Base-by-base conservation (phyloP, 2,113 vertebrate genomes). In the Trinectes maculatus region DNA sequence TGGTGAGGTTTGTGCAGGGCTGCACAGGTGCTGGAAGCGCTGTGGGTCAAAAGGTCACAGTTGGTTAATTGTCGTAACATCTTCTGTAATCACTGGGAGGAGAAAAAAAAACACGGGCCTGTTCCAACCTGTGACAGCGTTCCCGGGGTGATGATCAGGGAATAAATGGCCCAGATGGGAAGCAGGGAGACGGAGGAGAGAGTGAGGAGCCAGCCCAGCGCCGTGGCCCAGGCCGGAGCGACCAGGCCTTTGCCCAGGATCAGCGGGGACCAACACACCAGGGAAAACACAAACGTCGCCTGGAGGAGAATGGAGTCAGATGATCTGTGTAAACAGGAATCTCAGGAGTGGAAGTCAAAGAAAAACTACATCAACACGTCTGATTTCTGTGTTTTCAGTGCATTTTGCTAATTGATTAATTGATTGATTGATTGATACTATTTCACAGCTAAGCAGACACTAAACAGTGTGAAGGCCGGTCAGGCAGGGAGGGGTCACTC, bases 141-240 rank as follows among this genome's bases (percentile, higher is more conserved):
- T 18, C 91, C 91, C 0, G 88, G 84, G 18, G 89, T 88, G 60
- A 71, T 86, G 31, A 44, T 13, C 8, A 92, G 60, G 13, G 79
- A 56, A 5, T 91, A 91, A 33, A 92, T 12, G 51, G 89, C 85
- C 81, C 89, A 93, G 53, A 88, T 73, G 11, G 91, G 91, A 16
- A 93, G 87, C 57, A 92, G 81, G 33, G 87, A 91, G 25, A 93
- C 83, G 0, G 92, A 93, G 11, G 91, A 92, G 2, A 93, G 25
- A 0, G 90, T 86, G 0, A 93, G 85, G 24, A 85, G 13, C 92
- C 90, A 92, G 56, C 91, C 90, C 34, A 93, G 83, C 0, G 40
- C 26, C 1, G 72, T 85, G 33, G 91, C 87, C 92, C 92, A 92
- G 26, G 3, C 53, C 0, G 91, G 91, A 51, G 89, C 84, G 0